phyloP scores from a whole-genome alignment of 2,797 vertebrate genomes.

The Parauchenoglanis punctatus region DNA sequence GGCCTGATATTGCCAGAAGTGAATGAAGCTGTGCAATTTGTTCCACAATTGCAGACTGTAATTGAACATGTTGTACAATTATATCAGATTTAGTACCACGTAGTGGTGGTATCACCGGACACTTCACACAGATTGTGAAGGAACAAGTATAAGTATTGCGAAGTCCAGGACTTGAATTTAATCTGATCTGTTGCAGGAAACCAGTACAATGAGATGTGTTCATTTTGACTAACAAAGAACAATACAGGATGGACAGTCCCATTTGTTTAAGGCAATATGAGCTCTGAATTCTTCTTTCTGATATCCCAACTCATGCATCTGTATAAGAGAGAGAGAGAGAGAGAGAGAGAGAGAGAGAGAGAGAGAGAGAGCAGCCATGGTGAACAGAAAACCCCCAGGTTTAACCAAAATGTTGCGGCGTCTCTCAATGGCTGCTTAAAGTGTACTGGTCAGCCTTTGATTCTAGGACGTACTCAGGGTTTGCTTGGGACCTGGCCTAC shows the following conservation, averaged over 20 bases:
- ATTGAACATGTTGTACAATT: not conserved
- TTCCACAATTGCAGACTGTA: not conserved
- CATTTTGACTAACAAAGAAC: not conserved
- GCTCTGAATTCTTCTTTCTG: not conserved
- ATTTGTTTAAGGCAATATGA: not conserved
- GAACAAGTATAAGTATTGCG: not conserved
- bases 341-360: not conserved
- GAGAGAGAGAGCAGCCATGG: not conserved
- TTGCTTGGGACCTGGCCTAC: conserved; percentile 34
- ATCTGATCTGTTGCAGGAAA: not conserved
- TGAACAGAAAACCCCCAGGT: conserved; percentile 38
- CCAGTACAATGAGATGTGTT: not conserved
- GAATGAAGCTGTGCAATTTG: conserved; percentile 6
- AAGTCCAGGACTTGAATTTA: not conserved
- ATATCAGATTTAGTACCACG: not conserved
- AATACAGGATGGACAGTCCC: not conserved
- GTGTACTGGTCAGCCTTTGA: conserved; percentile 73
- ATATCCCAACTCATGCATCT: too few relatives aligned
- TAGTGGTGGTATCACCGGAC: not conserved
- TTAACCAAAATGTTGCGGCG: conserved; percentile 67
- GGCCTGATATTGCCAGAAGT: not conserved
- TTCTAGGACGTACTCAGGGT: conserved; percentile 73
- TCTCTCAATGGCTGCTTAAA: conserved; percentile 74
- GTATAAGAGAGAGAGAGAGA: too few relatives aligned
- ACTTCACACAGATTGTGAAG: not conserved